Base-by-base conservation (phyloP, 2,888 invertebrate species). In the Hemaris fuciformis region DNA sequence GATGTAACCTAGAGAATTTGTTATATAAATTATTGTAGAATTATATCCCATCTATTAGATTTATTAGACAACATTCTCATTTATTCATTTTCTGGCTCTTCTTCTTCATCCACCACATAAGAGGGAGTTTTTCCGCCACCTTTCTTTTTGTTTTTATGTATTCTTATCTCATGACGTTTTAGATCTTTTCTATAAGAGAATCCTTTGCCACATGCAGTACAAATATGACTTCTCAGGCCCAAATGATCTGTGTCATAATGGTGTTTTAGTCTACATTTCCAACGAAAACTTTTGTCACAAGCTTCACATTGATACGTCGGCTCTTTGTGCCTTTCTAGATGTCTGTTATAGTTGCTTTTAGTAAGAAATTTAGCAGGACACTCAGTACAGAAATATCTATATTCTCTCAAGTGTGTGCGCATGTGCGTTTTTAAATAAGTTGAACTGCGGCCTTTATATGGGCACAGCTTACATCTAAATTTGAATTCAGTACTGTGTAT, bases 151-250 rank as follows among this genome's bases (percentile, higher is more conserved):
- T 84, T 75, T 60, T 87, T 87, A 70, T 87, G 87, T 0, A 86
- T 85, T 78, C 79, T 77, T 3, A 79, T 69, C 64, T 84, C 84
- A 66, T 87, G 87, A 60, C 83, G 84, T 84, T 81, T 85, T 83
- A 87, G 84, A 48, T 81, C 83, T 70, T 84, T 85, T 43, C 85
- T 77, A 56, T 83, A 86, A 1, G 86, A 85, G 74, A 85, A 87
- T 13, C 84, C 83, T 64, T 85, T 85, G 0, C 85, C 85, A 66
- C 87, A 87, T 13, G 83, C 64, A 64, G 82, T 81, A 46, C 86
- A 86, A 0, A 85, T 79, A 78, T 86, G 84, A 53, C 84, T 83
- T 60, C 81, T 82, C 13, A 85, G 84, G 0, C 86, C 86, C 48
- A 86, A 76, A 67, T 86, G 86, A 61, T 83, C 82, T 2, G 81